Evolutionary conservation across 2,888 invertebrate genomes (phyloP).

Genomic region (Chymomyza amoena): DNA sequence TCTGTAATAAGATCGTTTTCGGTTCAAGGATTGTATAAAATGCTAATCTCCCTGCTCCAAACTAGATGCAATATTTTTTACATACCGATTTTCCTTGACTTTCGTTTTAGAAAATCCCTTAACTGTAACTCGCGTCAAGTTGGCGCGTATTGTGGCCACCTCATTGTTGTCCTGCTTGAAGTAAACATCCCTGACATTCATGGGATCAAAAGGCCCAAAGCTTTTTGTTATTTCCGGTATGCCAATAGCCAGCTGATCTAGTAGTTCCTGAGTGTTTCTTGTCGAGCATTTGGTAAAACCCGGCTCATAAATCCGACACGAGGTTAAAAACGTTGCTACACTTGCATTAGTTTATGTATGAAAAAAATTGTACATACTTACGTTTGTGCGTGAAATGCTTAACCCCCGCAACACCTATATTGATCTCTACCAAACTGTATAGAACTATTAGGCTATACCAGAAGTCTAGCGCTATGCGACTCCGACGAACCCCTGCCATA

Average conservation of each 20-base stretch:
- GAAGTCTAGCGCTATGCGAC: constrained; percentile 10
- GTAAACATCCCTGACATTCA: constrained; percentile 82
- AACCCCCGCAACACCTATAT: constrained; percentile 29
- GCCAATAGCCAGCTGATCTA: constrained; percentile 81
- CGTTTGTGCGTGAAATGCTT: constrained; percentile 63
- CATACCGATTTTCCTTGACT: constrained; percentile 82
- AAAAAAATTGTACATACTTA: constrained; percentile 29
- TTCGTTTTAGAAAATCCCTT: constrained; percentile 83
- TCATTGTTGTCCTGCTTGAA: constrained; percentile 86
- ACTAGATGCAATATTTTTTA: constrained; percentile 33
- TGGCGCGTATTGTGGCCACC: constrained; percentile 85
- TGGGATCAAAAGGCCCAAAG: constrained; percentile 83
- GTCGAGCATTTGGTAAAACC: constrained; percentile 84
- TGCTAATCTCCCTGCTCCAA: neutral
- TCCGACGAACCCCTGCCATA: constrained; percentile 30
- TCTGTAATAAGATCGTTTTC: constrained; percentile 63
- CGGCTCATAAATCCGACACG: constrained; percentile 83
- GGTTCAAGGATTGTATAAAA: too few species aligned
- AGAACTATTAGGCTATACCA: constrained; percentile 38
- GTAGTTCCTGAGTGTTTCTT: constrained; percentile 80
- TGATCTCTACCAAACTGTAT: constrained; percentile 22
- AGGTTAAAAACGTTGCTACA: constrained; percentile 84
- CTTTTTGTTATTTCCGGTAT: constrained; percentile 74
- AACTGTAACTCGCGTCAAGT: constrained; percentile 83
- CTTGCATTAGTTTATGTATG: constrained; percentile 33